A percentile compares a stretch with the other conserved stretches of the same genome.
These are phyloP conservation scores for Dysidea cf. avara DNA, from an alignment of 37 sponge, comb jelly and placozoan species.

Conservation along the genomic window DNA sequence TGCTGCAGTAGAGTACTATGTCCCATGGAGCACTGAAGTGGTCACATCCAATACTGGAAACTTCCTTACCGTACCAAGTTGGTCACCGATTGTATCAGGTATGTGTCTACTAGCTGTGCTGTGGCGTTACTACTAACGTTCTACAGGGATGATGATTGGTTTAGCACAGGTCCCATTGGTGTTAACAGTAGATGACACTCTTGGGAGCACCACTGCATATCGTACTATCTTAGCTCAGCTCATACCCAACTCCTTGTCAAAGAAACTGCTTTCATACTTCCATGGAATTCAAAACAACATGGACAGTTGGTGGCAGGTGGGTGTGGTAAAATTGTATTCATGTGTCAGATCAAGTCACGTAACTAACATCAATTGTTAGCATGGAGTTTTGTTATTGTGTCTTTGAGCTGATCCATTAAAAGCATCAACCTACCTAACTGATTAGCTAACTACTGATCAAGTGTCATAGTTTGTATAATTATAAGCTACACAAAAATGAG, in stretches of 20 bases:
- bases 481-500: no score
- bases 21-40: conserved; percentile 43
- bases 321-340: no score
- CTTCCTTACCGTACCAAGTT: conserved; percentile 11
- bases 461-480: no score
- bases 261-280: background rate
- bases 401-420: no score
- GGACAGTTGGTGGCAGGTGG: conserved; percentile 15
- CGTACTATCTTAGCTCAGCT: background rate
- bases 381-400: no score
- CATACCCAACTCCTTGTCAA: background rate
- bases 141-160: conserved; percentile 48
- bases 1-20: conserved; percentile 6
- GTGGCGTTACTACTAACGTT: background rate
- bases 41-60: background rate
- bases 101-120: background rate
- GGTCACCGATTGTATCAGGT: conserved; percentile 55
- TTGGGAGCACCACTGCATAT: conserved; percentile 3
- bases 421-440: no score
- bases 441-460: no score
- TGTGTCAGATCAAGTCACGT: no score
- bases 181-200: conserved; percentile 18
- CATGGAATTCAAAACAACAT: background rate
- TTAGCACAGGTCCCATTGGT: conserved; percentile 32
- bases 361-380: no score